Conservation (phyloP, 2,797 vertebrate genomes). For the Phalanger gymnotis region DNA sequence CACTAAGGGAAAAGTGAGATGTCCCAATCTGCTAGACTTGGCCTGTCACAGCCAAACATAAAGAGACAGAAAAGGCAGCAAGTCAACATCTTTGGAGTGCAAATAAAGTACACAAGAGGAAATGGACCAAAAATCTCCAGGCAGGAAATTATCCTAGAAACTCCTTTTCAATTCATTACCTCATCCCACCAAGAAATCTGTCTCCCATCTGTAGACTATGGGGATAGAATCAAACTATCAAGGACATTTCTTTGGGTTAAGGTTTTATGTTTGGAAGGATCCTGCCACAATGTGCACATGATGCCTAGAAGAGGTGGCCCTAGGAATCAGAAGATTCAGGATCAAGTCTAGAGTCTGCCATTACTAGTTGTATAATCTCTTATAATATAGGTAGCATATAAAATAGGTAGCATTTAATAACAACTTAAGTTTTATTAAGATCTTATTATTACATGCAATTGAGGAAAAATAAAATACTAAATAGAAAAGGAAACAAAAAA, state of each 20-base stretch:
- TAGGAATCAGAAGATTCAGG: neutral
- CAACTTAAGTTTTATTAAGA: neutral
- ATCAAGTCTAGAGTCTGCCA: neutral
- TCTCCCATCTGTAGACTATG: neutral
- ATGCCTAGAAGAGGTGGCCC: neutral
- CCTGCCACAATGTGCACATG: neutral
- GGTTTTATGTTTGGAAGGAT: neutral
- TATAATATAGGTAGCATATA: neutral
- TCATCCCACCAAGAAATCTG: neutral
- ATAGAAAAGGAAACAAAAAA: neutral
- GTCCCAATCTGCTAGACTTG: neutral
- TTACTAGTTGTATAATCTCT: neutral
- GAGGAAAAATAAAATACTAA: neutral
- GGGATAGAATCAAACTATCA: neutral
- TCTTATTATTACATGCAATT: neutral
- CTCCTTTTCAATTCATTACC: neutral
- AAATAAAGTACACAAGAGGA: too few species aligned
- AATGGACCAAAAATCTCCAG: too few species aligned
- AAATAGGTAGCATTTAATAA: neutral
- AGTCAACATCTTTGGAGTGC: too few species aligned
- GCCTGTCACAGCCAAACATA: neutral
- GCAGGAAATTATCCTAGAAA: neutral
- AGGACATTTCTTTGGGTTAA: neutral
- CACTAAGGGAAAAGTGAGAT: neutral
- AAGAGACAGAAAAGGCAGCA: neutral